Percentiles rank a stretch among this genome's conserved stretches.
phyloP scores from a whole-genome alignment of 2,113 vertebrate genomes.

The Caranx ignobilis region DNA sequence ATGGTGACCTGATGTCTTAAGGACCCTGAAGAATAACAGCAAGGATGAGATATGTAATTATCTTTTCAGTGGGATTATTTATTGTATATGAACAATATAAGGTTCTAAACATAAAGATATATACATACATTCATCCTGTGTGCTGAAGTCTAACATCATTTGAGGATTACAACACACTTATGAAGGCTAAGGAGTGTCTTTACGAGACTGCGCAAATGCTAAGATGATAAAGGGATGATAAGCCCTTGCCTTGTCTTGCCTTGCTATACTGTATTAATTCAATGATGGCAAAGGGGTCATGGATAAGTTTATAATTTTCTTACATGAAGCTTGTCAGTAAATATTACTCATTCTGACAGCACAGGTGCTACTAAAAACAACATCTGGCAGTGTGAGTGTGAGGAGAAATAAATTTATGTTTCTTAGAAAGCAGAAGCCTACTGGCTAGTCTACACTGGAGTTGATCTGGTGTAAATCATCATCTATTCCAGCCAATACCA shows the following conservation, averaged over 20 bases:
- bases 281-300: background rate
- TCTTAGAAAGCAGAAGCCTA: background rate
- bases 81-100: background rate
- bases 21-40: background rate
- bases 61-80: background rate
- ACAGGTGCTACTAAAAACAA: background rate
- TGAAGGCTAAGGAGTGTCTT: conserved; percentile 1
- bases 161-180: conserved; percentile 10
- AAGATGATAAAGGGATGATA: background rate
- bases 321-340: background rate
- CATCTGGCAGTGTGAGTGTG: background rate
- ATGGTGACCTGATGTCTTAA: conserved; percentile 6
- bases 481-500: background rate
- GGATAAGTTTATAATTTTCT: background rate
- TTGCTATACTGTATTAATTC: background rate
- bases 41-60: background rate
- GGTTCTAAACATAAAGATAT: background rate
- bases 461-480: background rate
- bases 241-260: too few species aligned
- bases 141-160: background rate
- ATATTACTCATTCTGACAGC: background rate
- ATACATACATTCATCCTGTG: background rate
- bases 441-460: background rate
- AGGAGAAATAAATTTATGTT: background rate
- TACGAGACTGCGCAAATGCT: background rate